A percentile compares a stretch with the other conserved stretches of the same genome.
Evolutionary conservation across 2,113 vertebrate species (phyloP).

Genomic region (Saguinus midas): DNA sequence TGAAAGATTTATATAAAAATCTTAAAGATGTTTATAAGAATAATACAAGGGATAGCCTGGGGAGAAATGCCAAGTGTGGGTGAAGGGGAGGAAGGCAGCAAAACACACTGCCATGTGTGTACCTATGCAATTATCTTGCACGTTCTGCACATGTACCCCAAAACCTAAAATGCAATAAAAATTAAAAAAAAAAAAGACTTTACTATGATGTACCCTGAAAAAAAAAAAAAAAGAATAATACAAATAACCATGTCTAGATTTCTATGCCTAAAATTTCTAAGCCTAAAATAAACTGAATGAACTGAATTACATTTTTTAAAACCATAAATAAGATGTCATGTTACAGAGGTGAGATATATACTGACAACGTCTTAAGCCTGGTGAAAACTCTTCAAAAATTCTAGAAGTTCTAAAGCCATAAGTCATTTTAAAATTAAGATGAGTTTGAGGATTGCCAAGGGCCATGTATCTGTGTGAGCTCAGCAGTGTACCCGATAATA

Average conservation of each 20-base stretch:
- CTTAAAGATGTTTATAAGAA: not conserved
- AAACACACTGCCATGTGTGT: too few relatives aligned
- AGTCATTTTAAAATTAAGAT: constrained; percentile 36
- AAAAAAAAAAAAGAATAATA: not conserved
- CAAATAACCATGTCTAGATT: not conserved
- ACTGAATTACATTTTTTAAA: not conserved
- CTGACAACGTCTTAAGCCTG: not conserved
- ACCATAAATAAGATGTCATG: not conserved
- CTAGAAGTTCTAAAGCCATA: not conserved
- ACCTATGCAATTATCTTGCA: too few relatives aligned
- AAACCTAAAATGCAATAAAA: too few relatives aligned
- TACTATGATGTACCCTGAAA: too few relatives aligned
- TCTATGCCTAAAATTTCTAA: not conserved
- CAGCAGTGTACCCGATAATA: not conserved
- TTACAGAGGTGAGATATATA: not conserved
- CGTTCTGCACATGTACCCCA: too few relatives aligned
- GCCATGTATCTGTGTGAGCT: not conserved
- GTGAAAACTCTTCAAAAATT: constrained; percentile 25
- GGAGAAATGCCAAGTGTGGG: too few relatives aligned
- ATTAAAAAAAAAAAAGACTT: too few relatives aligned
- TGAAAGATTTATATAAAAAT: not conserved
- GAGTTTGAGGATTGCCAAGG: not conserved
- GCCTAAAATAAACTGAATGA: not conserved
- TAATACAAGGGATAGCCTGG: not conserved
- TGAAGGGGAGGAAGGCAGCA: too few relatives aligned